Evolutionary conservation across 2,888 invertebrate genomes (phyloP).

Genomic region (Hyalella azteca): DNA sequence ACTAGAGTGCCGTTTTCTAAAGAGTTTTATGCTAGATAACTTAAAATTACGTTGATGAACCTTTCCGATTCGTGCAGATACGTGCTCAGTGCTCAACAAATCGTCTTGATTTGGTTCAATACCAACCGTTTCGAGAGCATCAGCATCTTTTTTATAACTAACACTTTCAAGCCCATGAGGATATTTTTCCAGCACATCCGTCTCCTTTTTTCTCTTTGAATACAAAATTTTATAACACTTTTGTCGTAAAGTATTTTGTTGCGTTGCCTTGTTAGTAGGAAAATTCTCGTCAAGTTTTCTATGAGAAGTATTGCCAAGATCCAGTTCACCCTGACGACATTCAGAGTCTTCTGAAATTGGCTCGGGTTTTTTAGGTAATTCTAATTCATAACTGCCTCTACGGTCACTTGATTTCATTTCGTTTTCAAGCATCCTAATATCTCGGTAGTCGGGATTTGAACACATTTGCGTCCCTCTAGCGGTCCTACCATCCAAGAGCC

Average conservation of each 20-base stretch:
- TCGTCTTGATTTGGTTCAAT: no score
- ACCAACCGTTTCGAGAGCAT: no score
- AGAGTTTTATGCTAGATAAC: background rate
- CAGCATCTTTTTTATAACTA: no score
- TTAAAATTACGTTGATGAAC: background rate
- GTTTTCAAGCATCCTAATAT: background rate
- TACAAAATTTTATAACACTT: background rate
- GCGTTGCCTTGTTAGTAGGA: background rate
- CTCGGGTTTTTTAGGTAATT: background rate
- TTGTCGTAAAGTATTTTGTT: background rate
- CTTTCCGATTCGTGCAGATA: no score
- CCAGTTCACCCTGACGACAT: no score
- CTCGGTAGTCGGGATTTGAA: background rate
- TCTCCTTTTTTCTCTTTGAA: background rate
- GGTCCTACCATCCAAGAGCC: background rate
- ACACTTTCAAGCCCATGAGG: no score
- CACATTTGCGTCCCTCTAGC: background rate
- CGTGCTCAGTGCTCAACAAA: no score
- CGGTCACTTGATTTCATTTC: conserved; percentile 1
- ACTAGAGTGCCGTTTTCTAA: background rate
- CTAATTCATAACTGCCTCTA: background rate
- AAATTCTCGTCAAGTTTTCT: background rate
- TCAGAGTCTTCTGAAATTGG: background rate
- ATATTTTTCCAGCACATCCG: no score
- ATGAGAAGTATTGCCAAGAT: background rate